Evolutionary conservation across 2,888 invertebrate genomes (phyloP), one percentile per base, ranked within the genome.

Genomic region (Epinotia ramella): DNA sequence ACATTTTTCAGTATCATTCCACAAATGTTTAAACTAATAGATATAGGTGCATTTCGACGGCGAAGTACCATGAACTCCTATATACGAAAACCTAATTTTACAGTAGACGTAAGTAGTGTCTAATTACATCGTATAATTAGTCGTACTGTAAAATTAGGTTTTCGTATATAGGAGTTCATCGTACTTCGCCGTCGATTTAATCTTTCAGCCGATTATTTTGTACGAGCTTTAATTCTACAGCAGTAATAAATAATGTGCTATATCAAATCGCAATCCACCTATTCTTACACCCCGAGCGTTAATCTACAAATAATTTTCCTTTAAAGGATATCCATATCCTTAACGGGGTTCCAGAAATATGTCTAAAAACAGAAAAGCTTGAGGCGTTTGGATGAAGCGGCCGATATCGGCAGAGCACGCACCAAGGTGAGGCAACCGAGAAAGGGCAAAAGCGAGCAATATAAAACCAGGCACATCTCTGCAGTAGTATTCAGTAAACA

Each of bases 361-460:
- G 28, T 67, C 24, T 68, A 68, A 46, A 66, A 28, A 53, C 56
- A 49, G 73, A 70, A 71, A 75, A 71, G 67, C 71, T 63, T 24
- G n/a, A 12, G 66, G 71, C 84, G 83, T 84, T 81, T 85, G 88
- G 89, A 90, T 90, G 81, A 86, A 82, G 83, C 84, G 79, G 81
- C 79, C 84, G 87, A 88, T 88, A 87, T 84, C 85, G 82, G 79
- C 86, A 65, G 85, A 84, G 83, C 88, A 89, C 89, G 91, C 92
- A 91, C 93, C 93, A 93, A 93, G 93, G 94, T 94, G 93, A 93
- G 81, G 92, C 91, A 92, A 93, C 88, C 87, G 91, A 90, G 93
- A 94, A 94, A 94, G 94, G 94, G 94, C 94, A 91, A 90, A 88
- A 81, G 91, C 88, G 91, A 90, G 86, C 89, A 90, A 92, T 94